Conservation (phyloP, 2,797 vertebrate species). For the Diplodus sargus region DNA sequence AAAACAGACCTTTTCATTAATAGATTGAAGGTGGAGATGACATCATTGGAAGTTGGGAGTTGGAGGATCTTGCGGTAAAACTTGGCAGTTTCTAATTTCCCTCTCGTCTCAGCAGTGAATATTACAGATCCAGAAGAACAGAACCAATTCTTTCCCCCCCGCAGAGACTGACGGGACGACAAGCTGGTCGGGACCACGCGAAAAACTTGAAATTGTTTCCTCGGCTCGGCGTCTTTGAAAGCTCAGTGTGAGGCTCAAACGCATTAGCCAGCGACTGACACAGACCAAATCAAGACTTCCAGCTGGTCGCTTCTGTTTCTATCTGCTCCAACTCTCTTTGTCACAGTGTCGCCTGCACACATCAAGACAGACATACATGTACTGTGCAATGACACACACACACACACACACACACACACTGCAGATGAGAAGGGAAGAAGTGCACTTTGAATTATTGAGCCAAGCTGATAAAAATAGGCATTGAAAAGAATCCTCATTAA, state of each 20-base stretch:
- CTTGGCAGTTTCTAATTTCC: conserved; percentile 4
- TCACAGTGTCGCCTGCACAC: conserved; percentile 1
- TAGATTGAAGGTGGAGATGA: conserved; percentile 11
- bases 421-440: conserved; percentile 68
- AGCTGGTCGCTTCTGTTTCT: neutral
- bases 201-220: conserved; percentile 44
- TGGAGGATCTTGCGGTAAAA: neutral
- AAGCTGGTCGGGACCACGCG: conserved; percentile 30
- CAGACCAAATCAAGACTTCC: conserved; percentile 37
- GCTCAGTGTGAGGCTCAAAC: conserved; percentile 18
- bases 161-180: conserved; percentile 46
- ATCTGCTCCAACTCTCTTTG: neutral
- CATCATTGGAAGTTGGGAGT: conserved; percentile 11
- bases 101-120: conserved; percentile 41
- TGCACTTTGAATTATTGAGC: conserved; percentile 82
- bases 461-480: conserved; percentile 81
- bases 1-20: conserved; percentile 48
- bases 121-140: conserved; percentile 26
- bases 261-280: conserved; percentile 26
- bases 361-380: conserved; percentile 21
- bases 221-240: conserved; percentile 33
- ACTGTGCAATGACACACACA: neutral
- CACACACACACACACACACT: conserved; percentile 26
- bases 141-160: conserved; percentile 9
- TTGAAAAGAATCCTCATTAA: conserved; percentile 77